Base-by-base conservation (phyloP, 1,140 invertebrate species). In the Himalopsyche phryganea region DNA sequence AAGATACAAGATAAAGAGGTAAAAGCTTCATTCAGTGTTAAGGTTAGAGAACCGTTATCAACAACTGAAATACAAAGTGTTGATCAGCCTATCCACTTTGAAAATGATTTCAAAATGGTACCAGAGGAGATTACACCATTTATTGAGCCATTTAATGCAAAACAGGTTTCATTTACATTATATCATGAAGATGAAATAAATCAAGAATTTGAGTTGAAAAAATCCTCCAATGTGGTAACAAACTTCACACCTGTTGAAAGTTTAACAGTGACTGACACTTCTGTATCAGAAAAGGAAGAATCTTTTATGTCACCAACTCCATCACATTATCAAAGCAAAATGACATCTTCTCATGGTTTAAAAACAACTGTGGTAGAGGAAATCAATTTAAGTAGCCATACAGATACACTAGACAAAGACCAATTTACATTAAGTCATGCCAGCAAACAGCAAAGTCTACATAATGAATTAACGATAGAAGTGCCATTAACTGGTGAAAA, bases 331-430 rank as follows among this genome's bases (percentile, higher is more conserved):
- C 80, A 84, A 60, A 75, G 77, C 2, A 83, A 81, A 73, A 59
- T 70, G 32, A 69, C 76, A 2, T 71, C 80, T 9, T 72, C 74
- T 1, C 80, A 83, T 64, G 71, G 80, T 17, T 61, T 83, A 79
- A 57, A 82, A 40, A 67, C 82, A n/a, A 68, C 81, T 38, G 68
- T 84, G 57, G 72, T 84, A 36, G 80, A 85, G 70, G 81, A 86
- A 76, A 79, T 80, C 14, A 69, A 72, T 51, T 65, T 76, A 13
- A 73, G 83, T 57, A 77, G 80, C 66, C 71, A 72, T 47, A 59
- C 81, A 11, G 75, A 71, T 14, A 51, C 73, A 36, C 52, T 85
- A n/a, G 58, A 66, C 3, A 65, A 79, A 63, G 68, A 74, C 15
- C 48, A 61, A 54, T 66, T 71, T 15, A 50, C 71, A 13, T 57